Conservation (phyloP, 2,113 vertebrate genomes). For the Chaetodon trifascialis region DNA sequence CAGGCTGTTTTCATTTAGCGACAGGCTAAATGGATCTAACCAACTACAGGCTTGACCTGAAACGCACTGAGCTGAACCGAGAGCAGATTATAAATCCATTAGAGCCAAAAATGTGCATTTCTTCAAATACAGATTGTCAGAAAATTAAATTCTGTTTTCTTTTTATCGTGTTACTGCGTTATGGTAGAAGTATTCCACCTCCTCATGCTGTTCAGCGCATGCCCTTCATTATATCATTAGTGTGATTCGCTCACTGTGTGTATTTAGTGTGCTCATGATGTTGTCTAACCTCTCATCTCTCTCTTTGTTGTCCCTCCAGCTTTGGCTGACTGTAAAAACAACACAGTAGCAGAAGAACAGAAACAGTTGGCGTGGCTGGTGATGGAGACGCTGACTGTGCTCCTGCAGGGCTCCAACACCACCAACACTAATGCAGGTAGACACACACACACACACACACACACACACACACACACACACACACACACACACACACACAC, state of each 20-base stretch:
- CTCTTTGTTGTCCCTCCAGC: neutral
- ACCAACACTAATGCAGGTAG: slow-evolving; percentile 84
- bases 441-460: neutral
- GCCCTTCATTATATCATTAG: neutral
- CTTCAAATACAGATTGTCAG: neutral
- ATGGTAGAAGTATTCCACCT: neutral
- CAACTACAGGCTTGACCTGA: neutral
- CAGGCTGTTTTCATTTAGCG: neutral
- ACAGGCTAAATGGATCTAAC: neutral
- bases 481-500: neutral
- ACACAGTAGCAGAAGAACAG: slow-evolving; percentile 92
- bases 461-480: neutral
- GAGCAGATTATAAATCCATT: slow-evolving; percentile 3
- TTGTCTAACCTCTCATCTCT: neutral
- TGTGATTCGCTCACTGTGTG: neutral
- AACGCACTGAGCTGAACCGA: neutral
- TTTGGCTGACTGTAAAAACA: slow-evolving; percentile 91
- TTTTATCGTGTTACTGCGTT: neutral
- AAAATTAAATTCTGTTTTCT: neutral
- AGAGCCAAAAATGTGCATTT: neutral
- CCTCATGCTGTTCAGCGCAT: neutral
- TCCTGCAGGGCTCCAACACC: slow-evolving; percentile 96
- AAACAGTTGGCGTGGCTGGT: slow-evolving; percentile 95
- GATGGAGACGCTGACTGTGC: slow-evolving; percentile 96
- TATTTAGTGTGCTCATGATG: neutral